Evolutionary conservation across 2,888 invertebrate genomes (phyloP).

Genomic region (Cinara cedri): DNA sequence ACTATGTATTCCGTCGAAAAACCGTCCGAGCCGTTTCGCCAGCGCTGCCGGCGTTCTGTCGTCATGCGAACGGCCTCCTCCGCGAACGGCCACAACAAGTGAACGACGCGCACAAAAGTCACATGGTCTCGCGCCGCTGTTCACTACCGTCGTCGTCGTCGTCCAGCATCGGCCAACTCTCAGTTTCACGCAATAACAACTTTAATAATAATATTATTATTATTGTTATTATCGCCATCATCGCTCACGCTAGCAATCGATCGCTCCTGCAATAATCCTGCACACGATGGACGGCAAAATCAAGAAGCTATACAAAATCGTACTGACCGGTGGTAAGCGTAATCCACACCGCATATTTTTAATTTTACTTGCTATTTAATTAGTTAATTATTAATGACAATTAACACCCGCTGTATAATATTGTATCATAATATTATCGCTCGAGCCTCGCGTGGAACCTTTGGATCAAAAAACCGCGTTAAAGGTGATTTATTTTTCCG

Average conservation of each 20-base stretch:
- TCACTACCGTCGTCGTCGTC: background rate
- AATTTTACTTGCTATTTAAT: too few relatives aligned
- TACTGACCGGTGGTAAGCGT: slow-evolving; percentile 84
- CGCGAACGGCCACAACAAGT: background rate
- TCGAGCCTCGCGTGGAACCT: too few relatives aligned
- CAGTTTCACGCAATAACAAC: background rate
- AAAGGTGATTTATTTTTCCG: too few relatives aligned
- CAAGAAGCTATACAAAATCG: slow-evolving; percentile 80
- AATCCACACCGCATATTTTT: too few relatives aligned
- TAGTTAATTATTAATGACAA: too few relatives aligned
- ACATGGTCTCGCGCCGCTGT: slow-evolving; percentile 19
- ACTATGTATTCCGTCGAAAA: background rate
- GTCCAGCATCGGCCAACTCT: background rate
- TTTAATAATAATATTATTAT: too few relatives aligned
- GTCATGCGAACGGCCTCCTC: background rate
- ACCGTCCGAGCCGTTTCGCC: background rate
- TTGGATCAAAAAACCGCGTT: too few relatives aligned
- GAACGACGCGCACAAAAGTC: slow-evolving; percentile 26
- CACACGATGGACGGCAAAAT: slow-evolving; percentile 63
- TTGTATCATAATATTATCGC: too few relatives aligned
- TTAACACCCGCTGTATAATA: too few relatives aligned
- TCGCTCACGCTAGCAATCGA: too few relatives aligned
- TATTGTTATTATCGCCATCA: too few relatives aligned
- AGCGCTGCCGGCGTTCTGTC: background rate
- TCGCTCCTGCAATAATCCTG: too few relatives aligned